These are phyloP conservation scores for Aegotheles bennettii DNA, from an alignment of 2,113 vertebrate genomes.

Conservation along the genomic window DNA sequence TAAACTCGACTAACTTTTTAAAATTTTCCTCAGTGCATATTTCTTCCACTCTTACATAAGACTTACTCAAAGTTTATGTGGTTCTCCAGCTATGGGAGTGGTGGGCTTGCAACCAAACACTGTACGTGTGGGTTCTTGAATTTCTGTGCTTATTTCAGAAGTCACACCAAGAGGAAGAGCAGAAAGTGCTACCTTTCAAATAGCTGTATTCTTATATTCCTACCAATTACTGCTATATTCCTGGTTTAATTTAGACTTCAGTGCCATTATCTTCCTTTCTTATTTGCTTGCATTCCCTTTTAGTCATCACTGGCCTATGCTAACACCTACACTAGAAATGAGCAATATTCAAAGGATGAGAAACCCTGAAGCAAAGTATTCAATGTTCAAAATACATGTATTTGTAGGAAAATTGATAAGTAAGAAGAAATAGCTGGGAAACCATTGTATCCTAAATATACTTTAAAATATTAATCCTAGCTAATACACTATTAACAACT, in stretches of 20 bases:
- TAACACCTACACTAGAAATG: not conserved
- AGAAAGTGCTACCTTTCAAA: not conserved
- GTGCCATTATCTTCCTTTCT: not conserved
- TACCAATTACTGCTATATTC: not conserved
- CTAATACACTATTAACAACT: not conserved
- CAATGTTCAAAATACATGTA: not conserved
- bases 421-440: not conserved
- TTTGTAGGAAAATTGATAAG: not conserved
- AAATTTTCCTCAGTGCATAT: not conserved
- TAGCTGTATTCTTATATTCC: not conserved
- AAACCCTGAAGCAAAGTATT: not conserved
- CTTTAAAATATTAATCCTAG: not conserved
- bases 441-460: not conserved
- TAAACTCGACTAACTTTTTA: not conserved
- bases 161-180: not conserved
- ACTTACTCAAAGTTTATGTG: not conserved
- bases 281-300: not conserved
- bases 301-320: not conserved
- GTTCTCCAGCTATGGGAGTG: not conserved
- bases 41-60: not conserved
- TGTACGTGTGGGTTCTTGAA: fast-evolving
- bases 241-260: not conserved
- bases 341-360: not conserved
- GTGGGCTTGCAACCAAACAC: fast-evolving
- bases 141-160: not conserved